Conservation (phyloP, 2,888 invertebrate genomes). For the Dilophus febrilis region DNA sequence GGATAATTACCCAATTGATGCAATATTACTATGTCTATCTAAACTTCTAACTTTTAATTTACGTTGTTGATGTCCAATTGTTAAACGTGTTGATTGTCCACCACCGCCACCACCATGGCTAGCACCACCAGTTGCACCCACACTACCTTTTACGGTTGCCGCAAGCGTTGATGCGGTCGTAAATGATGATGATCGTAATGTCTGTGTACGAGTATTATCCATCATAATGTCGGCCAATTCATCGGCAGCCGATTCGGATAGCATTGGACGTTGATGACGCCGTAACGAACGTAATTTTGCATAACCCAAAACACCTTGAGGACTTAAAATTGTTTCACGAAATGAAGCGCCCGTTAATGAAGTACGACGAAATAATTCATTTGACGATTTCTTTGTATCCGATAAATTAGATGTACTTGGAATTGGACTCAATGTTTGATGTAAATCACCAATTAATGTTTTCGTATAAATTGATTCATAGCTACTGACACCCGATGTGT, state of each 20-base stretch:
- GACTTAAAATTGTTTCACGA: slow-evolving; percentile 36
- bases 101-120: neutral
- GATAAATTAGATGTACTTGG: slow-evolving; percentile 64
- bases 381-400: slow-evolving; percentile 28
- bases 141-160: no score
- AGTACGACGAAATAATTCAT: slow-evolving; percentile 18
- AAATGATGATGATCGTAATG: no score
- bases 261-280: slow-evolving; percentile 44
- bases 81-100: slow-evolving; percentile 18
- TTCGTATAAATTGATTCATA: slow-evolving; percentile 51
- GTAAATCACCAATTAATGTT: slow-evolving; percentile 40
- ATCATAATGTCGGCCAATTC: slow-evolving; percentile 36
- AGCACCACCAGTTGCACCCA: no score
- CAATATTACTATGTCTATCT: slow-evolving; percentile 21
- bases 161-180: no score
- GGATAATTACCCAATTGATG: slow-evolving; percentile 4
- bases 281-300: slow-evolving; percentile 52
- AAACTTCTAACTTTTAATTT: slow-evolving; percentile 26
- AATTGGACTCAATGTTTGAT: slow-evolving; percentile 71
- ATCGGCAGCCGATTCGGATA: slow-evolving; percentile 43
- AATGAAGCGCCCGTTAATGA: slow-evolving; percentile 21
- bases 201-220: no score
- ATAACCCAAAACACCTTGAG: slow-evolving; percentile 60
- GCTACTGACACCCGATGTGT: slow-evolving; percentile 68
- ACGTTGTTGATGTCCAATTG: slow-evolving; percentile 23